These are phyloP conservation scores for Geococcyx californianus DNA, from an alignment of 2,113 vertebrate genomes.

Conservation along the genomic window DNA sequence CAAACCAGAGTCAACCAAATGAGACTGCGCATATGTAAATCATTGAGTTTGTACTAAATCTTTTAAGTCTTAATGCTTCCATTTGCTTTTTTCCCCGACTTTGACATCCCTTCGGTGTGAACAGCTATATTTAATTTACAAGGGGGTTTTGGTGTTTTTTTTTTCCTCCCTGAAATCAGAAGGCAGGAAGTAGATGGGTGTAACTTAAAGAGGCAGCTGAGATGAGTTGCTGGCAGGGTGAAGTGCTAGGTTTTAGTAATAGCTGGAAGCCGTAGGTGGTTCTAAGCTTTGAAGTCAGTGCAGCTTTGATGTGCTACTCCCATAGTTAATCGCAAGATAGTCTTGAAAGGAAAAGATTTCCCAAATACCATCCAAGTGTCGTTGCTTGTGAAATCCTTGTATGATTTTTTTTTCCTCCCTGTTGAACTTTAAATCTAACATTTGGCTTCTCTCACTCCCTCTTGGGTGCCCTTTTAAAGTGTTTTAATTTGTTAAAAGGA, in stretches of 20 bases:
- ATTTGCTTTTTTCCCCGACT: not conserved
- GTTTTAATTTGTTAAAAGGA: slow-evolving; percentile 30
- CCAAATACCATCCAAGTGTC: slow-evolving; percentile 62
- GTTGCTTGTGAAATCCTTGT: slow-evolving; percentile 59
- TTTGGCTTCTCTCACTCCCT: not conserved
- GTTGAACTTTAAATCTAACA: slow-evolving; percentile 50
- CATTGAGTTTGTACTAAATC: not conserved
- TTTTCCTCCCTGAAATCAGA: not conserved
- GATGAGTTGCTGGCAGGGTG: slow-evolving; percentile 60
- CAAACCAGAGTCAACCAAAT: not conserved
- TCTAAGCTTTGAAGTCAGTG: slow-evolving; percentile 79
- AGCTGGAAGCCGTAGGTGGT: slow-evolving; percentile 73
- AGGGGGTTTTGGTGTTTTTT: not conserved
- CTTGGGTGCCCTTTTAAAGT: not conserved
- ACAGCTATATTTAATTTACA: slow-evolving; percentile 52
- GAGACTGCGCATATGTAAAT: not conserved
- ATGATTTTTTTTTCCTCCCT: not conserved
- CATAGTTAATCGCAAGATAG: slow-evolving; percentile 72
- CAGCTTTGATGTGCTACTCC: slow-evolving; percentile 79
- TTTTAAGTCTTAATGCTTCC: slow-evolving; percentile 28
- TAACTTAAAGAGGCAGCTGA: slow-evolving; percentile 51
- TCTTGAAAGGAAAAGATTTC: slow-evolving; percentile 72
- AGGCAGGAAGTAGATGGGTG: slow-evolving; percentile 52
- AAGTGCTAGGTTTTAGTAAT: slow-evolving; percentile 69
- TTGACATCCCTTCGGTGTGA: not conserved